Percentiles rank a stretch among this genome's conserved stretches.
Conservation (phyloP, 2,888 invertebrate genomes). For the Encarsia formosa region DNA sequence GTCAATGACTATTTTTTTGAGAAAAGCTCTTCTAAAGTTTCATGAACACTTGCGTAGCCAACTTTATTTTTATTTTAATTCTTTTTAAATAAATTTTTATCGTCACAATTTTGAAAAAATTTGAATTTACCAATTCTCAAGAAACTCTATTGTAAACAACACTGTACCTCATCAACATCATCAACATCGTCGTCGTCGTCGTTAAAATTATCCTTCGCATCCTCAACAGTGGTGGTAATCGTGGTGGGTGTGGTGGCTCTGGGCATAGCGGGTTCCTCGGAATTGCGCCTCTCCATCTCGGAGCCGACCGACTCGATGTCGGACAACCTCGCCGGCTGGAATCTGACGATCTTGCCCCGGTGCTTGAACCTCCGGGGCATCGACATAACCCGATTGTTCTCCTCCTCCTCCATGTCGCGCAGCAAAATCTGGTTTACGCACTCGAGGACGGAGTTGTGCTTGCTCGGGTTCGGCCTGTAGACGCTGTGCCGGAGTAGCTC, state of each 20-base stretch:
- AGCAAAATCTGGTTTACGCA: constrained; percentile 81
- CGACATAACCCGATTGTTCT: constrained; percentile 41
- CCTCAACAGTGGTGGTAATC: constrained; percentile 2
- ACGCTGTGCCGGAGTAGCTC: constrained; percentile 45
- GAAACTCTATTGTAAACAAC: too few species aligned
- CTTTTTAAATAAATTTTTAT: too few species aligned
- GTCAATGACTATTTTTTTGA: too few species aligned
- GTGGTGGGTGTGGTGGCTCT: not conserved
- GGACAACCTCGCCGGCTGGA: constrained; percentile 46
- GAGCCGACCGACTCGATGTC: constrained; percentile 50
- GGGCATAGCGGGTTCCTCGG: constrained; percentile 40
- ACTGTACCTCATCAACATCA: too few species aligned
- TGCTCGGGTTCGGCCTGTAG: constrained; percentile 56
- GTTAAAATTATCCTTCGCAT: not conserved
- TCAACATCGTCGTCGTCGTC: too few species aligned
- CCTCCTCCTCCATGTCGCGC: constrained; percentile 63
- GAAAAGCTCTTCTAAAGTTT: too few species aligned
- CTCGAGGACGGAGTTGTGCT: constrained; percentile 80
- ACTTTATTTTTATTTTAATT: too few species aligned
- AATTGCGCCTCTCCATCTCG: constrained; percentile 48
- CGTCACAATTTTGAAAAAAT: too few species aligned
- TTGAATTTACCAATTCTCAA: too few species aligned
- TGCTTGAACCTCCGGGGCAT: constrained; percentile 47
- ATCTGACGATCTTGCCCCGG: constrained; percentile 46
- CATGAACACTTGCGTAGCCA: too few species aligned